Conservation (phyloP, 1,140 invertebrate genomes). For the Drosophila repletoides region DNA sequence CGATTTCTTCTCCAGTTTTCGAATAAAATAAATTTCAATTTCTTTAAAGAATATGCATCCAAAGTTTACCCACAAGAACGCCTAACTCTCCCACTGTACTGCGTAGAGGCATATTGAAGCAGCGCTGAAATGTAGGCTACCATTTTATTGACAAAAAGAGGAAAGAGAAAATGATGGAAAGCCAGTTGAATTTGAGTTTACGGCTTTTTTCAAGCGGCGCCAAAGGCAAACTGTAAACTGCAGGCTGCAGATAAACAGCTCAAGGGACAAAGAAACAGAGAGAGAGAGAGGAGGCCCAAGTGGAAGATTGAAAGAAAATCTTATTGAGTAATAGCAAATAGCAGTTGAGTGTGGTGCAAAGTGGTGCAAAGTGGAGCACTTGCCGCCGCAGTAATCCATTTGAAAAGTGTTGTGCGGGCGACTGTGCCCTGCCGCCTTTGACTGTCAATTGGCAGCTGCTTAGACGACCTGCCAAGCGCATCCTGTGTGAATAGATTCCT, state of each 20-base stretch:
- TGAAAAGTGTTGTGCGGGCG: slow-evolving; percentile 8
- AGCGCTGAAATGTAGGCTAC: slow-evolving; percentile 72
- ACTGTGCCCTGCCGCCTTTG: slow-evolving; percentile 48
- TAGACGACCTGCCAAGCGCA: slow-evolving; percentile 48
- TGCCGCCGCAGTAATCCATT: slow-evolving; percentile 51
- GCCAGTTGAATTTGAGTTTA: slow-evolving; percentile 12
- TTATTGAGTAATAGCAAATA: slow-evolving; percentile 16
- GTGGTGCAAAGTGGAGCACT: slow-evolving; percentile 15
- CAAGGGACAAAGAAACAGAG: slow-evolving; percentile 32
- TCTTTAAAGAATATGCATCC: no score
- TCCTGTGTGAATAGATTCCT: slow-evolving; percentile 28
- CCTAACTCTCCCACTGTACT: no score
- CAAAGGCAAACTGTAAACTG: not conserved
- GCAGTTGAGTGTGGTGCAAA: slow-evolving; percentile 5
- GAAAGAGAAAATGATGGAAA: slow-evolving; percentile 38
- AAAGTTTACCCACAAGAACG: no score
- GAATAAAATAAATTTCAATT: no score
- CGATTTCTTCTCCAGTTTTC: no score
- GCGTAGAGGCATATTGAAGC: no score
- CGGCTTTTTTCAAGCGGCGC: slow-evolving; percentile 16
- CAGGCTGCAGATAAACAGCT: slow-evolving; percentile 64
- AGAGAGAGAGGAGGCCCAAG: not conserved
- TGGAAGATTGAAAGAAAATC: not conserved
- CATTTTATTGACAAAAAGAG: slow-evolving; percentile 36
- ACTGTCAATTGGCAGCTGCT: slow-evolving; percentile 61